Conservation (phyloP, 2,888 invertebrate species). For the Acanthosepion lycidas region DNA sequence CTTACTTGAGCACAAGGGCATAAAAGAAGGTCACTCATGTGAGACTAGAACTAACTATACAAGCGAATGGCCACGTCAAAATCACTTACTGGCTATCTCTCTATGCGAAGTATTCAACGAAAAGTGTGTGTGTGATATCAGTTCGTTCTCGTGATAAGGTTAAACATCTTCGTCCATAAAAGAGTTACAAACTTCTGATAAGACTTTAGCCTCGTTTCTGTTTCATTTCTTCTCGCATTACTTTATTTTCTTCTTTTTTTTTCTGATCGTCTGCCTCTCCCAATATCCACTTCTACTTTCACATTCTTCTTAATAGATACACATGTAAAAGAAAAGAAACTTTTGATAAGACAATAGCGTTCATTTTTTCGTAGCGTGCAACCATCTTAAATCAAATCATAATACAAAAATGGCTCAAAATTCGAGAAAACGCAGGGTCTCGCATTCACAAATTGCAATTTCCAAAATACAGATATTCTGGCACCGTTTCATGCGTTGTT, state of each 20-base stretch:
- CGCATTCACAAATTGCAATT: not conserved
- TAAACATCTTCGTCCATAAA: not conserved
- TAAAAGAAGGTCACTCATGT: not conserved
- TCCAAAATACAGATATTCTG: not conserved
- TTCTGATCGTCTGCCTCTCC: not conserved
- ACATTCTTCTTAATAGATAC: too few relatives aligned
- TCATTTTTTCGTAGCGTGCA: not conserved
- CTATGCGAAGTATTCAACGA: not conserved
- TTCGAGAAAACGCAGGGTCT: not conserved
- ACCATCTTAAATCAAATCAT: not conserved
- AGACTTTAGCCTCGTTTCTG: not conserved
- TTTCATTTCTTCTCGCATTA: not conserved
- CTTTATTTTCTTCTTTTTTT: not conserved
- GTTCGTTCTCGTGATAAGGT: not conserved
- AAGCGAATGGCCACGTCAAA: not conserved
- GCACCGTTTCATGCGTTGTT: not conserved
- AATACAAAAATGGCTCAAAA: not conserved
- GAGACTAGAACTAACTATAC: not conserved
- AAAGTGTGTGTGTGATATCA: not conserved
- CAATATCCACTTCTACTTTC: not conserved
- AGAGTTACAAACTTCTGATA: not conserved
- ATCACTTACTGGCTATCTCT: not conserved
- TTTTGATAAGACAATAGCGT: too few relatives aligned
- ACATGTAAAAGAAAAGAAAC: too few relatives aligned
- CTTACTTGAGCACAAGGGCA: not conserved